Base-by-base conservation (phyloP, 2,888 invertebrate species). In the Stenodema calcarata region DNA sequence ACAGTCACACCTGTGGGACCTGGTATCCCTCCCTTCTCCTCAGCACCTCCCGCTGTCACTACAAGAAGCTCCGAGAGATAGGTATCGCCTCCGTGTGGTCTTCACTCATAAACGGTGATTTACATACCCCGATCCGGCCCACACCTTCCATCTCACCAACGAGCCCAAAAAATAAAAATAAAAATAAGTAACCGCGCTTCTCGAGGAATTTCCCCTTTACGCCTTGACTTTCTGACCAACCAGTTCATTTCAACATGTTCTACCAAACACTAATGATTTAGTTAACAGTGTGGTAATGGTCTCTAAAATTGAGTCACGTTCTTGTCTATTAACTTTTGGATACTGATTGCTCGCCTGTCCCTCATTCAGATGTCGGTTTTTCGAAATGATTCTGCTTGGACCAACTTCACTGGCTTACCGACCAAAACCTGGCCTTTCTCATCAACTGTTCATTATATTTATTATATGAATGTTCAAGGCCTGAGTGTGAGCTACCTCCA, bases 41-140 rank as follows among this genome's bases (percentile, higher is more conserved):
- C 50, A 27, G 42, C 69, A 18, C 54, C 78, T 69, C 86, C 79
- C 79, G 79, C 86, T 86, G 86, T 86, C 79, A 69, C 86, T 79
- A 86, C 86, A 86, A 86, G 86, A 79, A 86, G 86, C 86, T 79
- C 69, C 86, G 42, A 41, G 41, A 86, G 86, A 86, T 86, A 86
- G 69, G 79, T 79, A 86, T 86, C 86, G 79, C 62, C 86, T 86
- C 54, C 79, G 86, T 86, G 86, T 86, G 86, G 86, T 86, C 86
- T 86, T 86, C 86, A 62, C 78, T 86, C 86, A 86, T 86, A 86
- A 86, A 86, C 86, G 73, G 79, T 79, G 70, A 86, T 86, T 86
- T 86, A 86, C 86, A 85, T 85, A 84, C 47, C 73, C 86, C 86
- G n/a, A 47, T 18, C 41, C 84, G 47, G 84, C 84, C 84, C 73